Conservation (phyloP, 2,113 vertebrate genomes). For the Anhinga rufa region DNA sequence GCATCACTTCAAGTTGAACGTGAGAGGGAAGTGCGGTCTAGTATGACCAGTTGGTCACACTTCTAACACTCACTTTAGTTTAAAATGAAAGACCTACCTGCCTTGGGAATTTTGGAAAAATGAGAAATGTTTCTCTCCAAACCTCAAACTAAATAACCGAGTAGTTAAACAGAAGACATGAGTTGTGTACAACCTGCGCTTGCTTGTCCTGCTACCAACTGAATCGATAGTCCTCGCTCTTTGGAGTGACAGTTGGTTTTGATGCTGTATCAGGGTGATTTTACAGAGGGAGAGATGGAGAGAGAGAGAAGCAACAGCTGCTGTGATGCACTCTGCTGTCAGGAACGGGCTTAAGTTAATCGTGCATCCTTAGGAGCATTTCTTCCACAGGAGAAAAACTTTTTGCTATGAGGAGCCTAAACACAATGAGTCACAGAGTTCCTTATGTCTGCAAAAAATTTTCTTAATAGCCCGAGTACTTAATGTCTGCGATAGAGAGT, state of each 20-base stretch:
- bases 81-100: not conserved
- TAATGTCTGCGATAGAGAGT: not conserved
- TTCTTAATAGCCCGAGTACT: not conserved
- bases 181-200: not conserved
- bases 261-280: not conserved
- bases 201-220: not conserved
- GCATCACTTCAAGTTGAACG: not conserved
- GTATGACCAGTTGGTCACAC: not conserved
- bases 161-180: not conserved
- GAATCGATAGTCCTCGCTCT: not conserved
- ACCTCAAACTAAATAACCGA: not conserved
- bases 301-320: not conserved
- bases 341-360: not conserved
- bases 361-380: not conserved
- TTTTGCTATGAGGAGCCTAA: not conserved
- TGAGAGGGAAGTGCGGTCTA: not conserved
- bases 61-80: not conserved
- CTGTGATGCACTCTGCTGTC: not conserved
- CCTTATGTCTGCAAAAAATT: not conserved
- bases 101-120: not conserved
- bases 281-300: not conserved
- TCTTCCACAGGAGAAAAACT: not conserved
- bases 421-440: constrained; percentile 5
- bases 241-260: not conserved
- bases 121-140: not conserved